Evolutionary conservation across 1,140 invertebrate species (phyloP).

Genomic region (Papilio dardanus): DNA sequence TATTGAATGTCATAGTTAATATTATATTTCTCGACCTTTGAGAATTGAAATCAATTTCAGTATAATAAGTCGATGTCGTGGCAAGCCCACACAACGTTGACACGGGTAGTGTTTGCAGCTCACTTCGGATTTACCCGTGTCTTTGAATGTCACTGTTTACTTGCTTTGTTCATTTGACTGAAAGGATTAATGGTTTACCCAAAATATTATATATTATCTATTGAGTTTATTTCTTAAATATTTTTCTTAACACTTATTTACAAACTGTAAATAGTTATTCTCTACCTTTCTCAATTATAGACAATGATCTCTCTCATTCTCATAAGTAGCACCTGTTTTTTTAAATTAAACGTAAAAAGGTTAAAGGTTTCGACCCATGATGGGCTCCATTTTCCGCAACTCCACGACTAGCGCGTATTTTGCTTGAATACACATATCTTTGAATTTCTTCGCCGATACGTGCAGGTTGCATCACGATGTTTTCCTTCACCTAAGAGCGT

Average conservation of each 20-base stretch:
- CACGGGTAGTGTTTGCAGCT: slow-evolving; percentile 19
- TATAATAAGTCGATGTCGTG: slow-evolving; percentile 3
- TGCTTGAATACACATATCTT: no score
- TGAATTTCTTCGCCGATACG: no score
- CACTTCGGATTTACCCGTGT: slow-evolving; percentile 29
- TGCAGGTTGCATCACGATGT: no score
- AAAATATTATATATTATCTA: neutral
- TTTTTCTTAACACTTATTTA: no score
- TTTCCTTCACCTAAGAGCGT: no score
- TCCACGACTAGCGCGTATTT: no score
- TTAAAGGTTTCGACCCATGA: no score
- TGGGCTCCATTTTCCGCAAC: no score
- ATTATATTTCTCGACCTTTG: neutral
- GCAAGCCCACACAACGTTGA: slow-evolving; percentile 24
- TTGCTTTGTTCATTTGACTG: slow-evolving; percentile 18
- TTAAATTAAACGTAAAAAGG: no score
- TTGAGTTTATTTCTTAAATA: neutral
- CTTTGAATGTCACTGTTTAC: slow-evolving; percentile 23
- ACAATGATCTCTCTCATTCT: no score
- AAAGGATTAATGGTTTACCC: slow-evolving; percentile 10
- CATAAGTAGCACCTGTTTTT: neutral
- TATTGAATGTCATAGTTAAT: neutral
- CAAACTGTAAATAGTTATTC: no score
- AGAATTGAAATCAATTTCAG: slow-evolving; percentile 14
- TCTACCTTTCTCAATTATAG: no score